These are phyloP conservation scores for Eurystomus gularis DNA, from an alignment of 2,113 vertebrate species.

Conservation along the genomic window DNA sequence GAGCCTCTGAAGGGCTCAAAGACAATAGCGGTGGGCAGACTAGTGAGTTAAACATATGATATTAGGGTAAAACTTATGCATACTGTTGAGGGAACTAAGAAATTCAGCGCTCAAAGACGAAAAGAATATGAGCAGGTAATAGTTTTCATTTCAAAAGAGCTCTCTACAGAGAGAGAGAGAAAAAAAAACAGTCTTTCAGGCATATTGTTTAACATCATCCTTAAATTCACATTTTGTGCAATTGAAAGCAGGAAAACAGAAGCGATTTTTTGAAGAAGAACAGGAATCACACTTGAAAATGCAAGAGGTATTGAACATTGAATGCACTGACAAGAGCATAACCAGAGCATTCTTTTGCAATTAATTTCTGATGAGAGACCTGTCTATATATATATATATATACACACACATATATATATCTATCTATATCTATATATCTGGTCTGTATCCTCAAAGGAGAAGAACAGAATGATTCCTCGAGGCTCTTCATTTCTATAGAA, in stretches of 20 bases:
- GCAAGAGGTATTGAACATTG: not conserved
- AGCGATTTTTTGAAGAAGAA: not conserved
- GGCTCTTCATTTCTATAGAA: not conserved
- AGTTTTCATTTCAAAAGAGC: not conserved
- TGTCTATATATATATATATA: not conserved
- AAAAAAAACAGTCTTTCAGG: not conserved
- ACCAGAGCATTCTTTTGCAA: not conserved
- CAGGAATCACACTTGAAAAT: not conserved
- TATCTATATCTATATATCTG: not conserved
- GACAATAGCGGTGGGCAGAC: not conserved
- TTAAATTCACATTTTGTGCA: not conserved
- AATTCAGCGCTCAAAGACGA: not conserved
- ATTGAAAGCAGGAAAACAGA: not conserved
- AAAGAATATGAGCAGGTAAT: not conserved
- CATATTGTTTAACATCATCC: not conserved
- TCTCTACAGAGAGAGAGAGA: not conserved
- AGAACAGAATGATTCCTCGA: not conserved
- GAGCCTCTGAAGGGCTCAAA: not conserved
- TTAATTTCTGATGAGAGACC: not conserved
- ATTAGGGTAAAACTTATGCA: not conserved
- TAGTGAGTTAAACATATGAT: not conserved
- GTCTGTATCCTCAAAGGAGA: not conserved
- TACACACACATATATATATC: no score
- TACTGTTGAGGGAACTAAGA: not conserved
- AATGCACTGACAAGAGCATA: not conserved